Evolutionary conservation across 1,140 invertebrate species (phyloP), one percentile per base, ranked within the genome.

Genomic region (Dysdera silvatica): DNA sequence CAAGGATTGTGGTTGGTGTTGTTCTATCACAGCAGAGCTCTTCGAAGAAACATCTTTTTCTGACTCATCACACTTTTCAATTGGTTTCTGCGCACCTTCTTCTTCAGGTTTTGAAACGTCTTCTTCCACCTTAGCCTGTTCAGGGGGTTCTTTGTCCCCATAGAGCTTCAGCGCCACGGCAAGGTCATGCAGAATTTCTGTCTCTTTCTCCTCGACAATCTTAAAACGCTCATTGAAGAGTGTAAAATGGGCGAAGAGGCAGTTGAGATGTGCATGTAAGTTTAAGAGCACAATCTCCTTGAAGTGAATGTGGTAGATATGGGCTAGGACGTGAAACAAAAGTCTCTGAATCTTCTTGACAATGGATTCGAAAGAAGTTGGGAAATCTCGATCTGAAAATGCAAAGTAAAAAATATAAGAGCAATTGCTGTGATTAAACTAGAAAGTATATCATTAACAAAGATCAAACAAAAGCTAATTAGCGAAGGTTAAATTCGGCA

Each of bases 251-350:
- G 89, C 89, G 82, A 97, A 97, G 61, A 96, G 89, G 78, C 91
- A 88, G 82, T 95, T 95, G 75, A 95, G 84, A 80, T 96, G 91
- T 72, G 89, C 85, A 80, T 96, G 92, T 71, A 97, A 82, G 71
- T 87, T 87, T 74, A 98, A 84, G 70, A 91, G 82, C 71, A 91
- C 87, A 71, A 97, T 85, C 80, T 96, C 90, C 79, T 88, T 85
- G 81, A 96, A 97, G 84, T 98, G 95, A 79, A 88, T 88, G 78
- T 95, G 91, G 81, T 98, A 98, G 74, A 98, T 83, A 81, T 98
- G 95, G 74, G 94, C 92, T 82, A 98, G 82, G 73, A 98, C 92
- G 79, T 97, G 94, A 82, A 95, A 97, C 80, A 97, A 83, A 79
- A 95, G 84, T 75, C 90, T 87, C 78, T 95, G 85, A 75, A 98